Percentiles rank a stretch among this genome's conserved stretches.
These are phyloP conservation scores for Cacatua alba DNA, from an alignment of 2,113 vertebrate species.

Conservation along the genomic window DNA sequence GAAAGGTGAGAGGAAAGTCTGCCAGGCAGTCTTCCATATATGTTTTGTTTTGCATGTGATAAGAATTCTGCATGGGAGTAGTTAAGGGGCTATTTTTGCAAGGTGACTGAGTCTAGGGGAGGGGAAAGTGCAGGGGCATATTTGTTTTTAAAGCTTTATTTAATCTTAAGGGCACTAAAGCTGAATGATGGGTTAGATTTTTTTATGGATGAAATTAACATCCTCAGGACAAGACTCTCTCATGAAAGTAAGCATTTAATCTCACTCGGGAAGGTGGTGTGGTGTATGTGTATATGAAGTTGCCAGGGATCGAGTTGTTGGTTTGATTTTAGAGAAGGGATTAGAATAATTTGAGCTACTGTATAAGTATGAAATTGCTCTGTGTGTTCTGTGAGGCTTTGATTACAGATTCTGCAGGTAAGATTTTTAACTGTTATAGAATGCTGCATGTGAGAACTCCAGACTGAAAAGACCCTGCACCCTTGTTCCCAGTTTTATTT, in stretches of 20 bases:
- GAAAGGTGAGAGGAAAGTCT: background rate
- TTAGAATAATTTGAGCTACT: constrained; percentile 2
- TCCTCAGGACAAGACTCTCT: background rate
- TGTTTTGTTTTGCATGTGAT: background rate
- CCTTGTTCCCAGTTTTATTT: constrained; percentile 74
- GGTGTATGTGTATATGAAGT: background rate
- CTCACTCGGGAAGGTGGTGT: background rate
- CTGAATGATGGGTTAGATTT: background rate
- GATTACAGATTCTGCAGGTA: constrained; percentile 78
- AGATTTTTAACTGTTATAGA: constrained; percentile 72
- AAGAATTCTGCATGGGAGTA: background rate
- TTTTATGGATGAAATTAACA: background rate
- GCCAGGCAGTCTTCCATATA: fast-evolving
- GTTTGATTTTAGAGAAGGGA: background rate
- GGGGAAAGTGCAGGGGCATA: background rate
- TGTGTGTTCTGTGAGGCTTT: constrained; percentile 71
- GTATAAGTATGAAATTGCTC: constrained; percentile 28
- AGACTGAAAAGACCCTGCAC: constrained; percentile 64
- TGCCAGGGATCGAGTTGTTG: background rate
- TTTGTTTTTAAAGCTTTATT: background rate
- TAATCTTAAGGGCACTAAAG: background rate
- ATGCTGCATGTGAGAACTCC: constrained; percentile 79
- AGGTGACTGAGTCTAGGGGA: background rate
- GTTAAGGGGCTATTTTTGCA: background rate
- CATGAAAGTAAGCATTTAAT: background rate